Base-by-base conservation (phyloP, 2,797 vertebrate genomes). In the Lepus oiostolus region DNA sequence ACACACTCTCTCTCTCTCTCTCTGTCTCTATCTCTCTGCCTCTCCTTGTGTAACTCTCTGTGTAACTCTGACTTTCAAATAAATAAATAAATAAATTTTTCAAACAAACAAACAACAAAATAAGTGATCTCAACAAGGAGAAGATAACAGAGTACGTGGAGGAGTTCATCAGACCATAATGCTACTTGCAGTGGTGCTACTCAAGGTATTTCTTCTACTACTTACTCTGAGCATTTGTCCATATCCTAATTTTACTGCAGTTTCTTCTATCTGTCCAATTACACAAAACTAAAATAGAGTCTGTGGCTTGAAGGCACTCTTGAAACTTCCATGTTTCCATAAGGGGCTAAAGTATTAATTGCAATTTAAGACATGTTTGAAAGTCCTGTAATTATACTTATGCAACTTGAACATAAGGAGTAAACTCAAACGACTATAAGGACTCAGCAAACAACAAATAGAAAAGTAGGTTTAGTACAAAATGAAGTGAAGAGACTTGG, bases 401-500 rank as follows among this genome's bases (percentile, higher is more conserved):
- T n/a, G 60, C 58, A 65, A 63, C 17, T 52, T 87, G 32, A 42
- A 12, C n/a, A 87, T 6, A 54, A 5, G 5, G 68, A 38, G 8
- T 38, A 50, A 82, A 85, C 14, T 42, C 58, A 52, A 84, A 67
- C 3, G 28, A 60, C 30, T 19, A 7, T 10, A 71, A 74, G 58
- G 32, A 77, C 24, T 26, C 22, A 86, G 82, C 54, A 63, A 26
- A 63, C 52, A 30, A 60, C 12, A 47, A 74, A 60, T 7, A 83
- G 76, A 58, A 4, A n/a, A 90, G 65, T 22, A 83, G n/a, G 5
- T 62, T 93, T 77, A 91, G 72, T n/a, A 90, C 38, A 58, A 85
- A 42, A 93, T 42, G 22, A 84, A 88, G 38, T 28, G 14, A 38
- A 9, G 13, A 47, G 17, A 58, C 14, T 32, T 63, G 14, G 47